Evolutionary conservation across 2,888 invertebrate genomes (phyloP), one percentile per base, ranked within the genome.

Genomic region (Branchipolynoe longqiensis): DNA sequence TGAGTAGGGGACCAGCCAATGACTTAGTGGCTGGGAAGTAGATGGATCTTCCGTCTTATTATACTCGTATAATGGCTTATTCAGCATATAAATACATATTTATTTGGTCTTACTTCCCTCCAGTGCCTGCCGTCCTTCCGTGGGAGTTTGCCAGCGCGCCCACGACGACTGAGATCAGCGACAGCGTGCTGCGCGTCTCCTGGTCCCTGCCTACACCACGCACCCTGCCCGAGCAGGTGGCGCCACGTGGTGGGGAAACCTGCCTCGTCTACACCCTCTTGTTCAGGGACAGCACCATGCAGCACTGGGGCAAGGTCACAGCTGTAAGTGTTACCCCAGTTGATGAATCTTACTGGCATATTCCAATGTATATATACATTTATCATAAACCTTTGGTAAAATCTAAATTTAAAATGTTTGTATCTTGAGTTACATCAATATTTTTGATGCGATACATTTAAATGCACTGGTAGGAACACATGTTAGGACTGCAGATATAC

Each of bases 231-330:
- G 38, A 69, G 69, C 36, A 69, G 69, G 62, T 31, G 62, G 3
- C 69, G 14, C 22, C 69, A 18, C 69, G 36, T 3, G 4, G 14
- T 4, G 69, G 69, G 4, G 8, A 38, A 14, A 41, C 78, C 78
- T 78, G 14, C 78, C 78, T 78, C 28, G 78, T 78, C 78, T 78
- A 78, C 78, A 41, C 54, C n/a, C 78, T 78, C 4, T 48, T 78
- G 25, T 78, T 41, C 48, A 31, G 22, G 48, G 54, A 54, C 54
- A 48, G 48, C 54, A 54, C 25, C 54, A 41, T 14, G 31, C 78
- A 14, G 31, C 48, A 48, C 48, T 78, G 78, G 78, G 28, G 78
- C 48, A 40, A 4, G 25, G 78, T 78, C 28, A 69, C 69, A 14
- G 12, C 36, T 69, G 69, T 69, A 33, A 69, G 69, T 69, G 38